Percentiles rank a stretch among this genome's conserved stretches.
Conservation (phyloP, 2,113 vertebrate genomes). For the Casuarius casuarius region DNA sequence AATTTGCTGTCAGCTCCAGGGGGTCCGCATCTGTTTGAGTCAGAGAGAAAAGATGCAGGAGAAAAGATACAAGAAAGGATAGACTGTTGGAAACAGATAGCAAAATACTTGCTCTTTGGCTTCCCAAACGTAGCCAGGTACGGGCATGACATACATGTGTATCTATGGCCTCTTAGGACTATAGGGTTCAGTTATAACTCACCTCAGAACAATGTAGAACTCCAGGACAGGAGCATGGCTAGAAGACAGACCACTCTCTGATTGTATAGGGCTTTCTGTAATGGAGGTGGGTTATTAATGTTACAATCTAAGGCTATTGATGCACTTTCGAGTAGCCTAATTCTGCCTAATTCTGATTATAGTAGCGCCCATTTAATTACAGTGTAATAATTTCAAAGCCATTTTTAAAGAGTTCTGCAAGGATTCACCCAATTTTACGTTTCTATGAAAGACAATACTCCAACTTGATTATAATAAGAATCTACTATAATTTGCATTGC, state of each 20-base stretch:
- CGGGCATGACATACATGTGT: fast-evolving
- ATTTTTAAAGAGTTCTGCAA: neutral
- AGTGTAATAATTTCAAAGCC: neutral
- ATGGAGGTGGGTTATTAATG: neutral
- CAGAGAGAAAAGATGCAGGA: neutral
- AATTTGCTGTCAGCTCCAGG: neutral
- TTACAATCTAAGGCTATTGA: neutral
- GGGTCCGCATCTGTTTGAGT: neutral
- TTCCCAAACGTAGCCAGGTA: neutral
- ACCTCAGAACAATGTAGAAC: neutral
- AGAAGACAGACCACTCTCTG: neutral
- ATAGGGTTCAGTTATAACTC: neutral
- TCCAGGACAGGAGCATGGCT: neutral
- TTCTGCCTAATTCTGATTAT: neutral
- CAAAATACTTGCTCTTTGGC: neutral
- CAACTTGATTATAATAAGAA: neutral
- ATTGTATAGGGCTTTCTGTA: neutral
- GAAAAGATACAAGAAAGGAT: neutral
- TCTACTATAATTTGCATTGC: neutral
- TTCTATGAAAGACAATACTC: neutral
- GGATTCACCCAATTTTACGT: neutral
- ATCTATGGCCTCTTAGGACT: neutral
- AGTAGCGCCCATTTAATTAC: neutral
- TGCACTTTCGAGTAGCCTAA: neutral
- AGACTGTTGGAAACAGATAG: neutral